Percentiles rank a stretch among this genome's conserved stretches.
These are phyloP conservation scores for Sebastes iracundus DNA, from an alignment of 2,797 vertebrate genomes.

Conservation along the genomic window DNA sequence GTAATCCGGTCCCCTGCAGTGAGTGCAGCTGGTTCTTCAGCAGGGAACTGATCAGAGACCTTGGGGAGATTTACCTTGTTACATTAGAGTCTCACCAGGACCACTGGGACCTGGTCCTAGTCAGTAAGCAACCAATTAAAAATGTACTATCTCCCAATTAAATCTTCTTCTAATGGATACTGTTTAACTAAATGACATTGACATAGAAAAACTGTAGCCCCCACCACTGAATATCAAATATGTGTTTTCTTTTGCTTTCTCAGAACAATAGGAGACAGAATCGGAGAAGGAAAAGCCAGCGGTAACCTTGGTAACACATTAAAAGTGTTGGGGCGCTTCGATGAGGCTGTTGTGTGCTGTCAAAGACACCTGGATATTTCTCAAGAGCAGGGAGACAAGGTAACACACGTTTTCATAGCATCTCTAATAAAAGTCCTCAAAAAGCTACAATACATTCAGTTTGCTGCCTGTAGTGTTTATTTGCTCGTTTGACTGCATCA, in stretches of 20 bases:
- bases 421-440: not conserved
- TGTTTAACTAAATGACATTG: not conserved
- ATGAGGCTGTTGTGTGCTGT: constrained; percentile 94
- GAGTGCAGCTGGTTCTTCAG: constrained; percentile 67
- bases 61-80: constrained; percentile 63
- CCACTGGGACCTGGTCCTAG: constrained; percentile 1
- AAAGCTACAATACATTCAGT: not conserved
- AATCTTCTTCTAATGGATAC: not conserved
- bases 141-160: constrained; percentile 17
- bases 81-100: constrained; percentile 64
- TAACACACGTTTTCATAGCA: constrained; percentile 48
- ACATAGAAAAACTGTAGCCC: not conserved
- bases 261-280: constrained; percentile 95
- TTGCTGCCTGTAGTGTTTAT: not conserved
- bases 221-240: not conserved
- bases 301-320: constrained; percentile 97
- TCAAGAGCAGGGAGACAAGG: constrained; percentile 96
- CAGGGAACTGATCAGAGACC: constrained; percentile 69
- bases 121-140: constrained; percentile 45
- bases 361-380: constrained; percentile 97
- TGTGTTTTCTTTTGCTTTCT: constrained; percentile 2
- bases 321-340: constrained; percentile 94
- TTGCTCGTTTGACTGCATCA: not conserved
- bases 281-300: constrained; percentile 96
- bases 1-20: constrained; percentile 53